Evolutionary conservation across 1,140 invertebrate species (phyloP).

Genomic region (Arion vulgaris): DNA sequence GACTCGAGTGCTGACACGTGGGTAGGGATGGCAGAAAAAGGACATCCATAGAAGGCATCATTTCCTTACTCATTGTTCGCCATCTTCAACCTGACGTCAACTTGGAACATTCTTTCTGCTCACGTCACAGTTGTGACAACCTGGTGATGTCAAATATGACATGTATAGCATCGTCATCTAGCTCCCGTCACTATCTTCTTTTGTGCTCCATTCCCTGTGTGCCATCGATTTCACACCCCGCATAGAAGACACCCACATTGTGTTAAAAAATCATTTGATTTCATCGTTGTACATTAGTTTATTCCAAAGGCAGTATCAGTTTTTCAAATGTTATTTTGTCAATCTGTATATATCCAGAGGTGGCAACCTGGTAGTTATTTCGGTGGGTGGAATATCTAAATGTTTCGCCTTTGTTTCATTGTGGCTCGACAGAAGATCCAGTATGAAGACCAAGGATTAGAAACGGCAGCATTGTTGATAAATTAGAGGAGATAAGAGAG

Average conservation of each 20-base stretch:
- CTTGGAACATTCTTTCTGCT: slow-evolving; percentile 2
- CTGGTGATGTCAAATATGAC: neutral
- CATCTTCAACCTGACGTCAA: neutral
- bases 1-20: neutral
- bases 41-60: neutral
- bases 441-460: no score
- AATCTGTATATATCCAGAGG: no score
- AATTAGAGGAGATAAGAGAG: no score
- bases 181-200: neutral
- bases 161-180: neutral
- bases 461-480: no score
- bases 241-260: neutral
- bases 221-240: neutral
- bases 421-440: neutral
- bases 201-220: neutral
- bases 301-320: no score
- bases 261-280: neutral
- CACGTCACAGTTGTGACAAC: neutral
- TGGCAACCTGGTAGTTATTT: no score
- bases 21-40: neutral
- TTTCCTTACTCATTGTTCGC: neutral
- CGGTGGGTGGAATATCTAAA: neutral
- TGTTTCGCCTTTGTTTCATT: neutral
- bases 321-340: no score
- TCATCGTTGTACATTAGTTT: neutral